phyloP scores from a whole-genome alignment of 2,797 vertebrate genomes.

The Xiphorhynchus erythropygius region DNA sequence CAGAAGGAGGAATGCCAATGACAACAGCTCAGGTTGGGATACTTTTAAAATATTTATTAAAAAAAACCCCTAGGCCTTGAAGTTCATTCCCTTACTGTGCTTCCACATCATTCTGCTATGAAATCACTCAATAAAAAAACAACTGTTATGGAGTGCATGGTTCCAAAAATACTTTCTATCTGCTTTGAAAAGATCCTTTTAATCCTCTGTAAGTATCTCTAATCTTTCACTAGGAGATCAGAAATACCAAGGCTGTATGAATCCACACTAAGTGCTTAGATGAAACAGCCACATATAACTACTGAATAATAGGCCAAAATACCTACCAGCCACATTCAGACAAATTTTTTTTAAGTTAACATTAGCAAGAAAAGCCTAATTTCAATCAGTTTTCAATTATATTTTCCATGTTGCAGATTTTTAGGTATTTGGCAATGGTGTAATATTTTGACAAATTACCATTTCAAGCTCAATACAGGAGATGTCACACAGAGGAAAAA shows the following conservation, averaged over 20 bases:
- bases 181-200: background rate
- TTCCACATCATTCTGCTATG: background rate
- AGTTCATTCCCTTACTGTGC: background rate
- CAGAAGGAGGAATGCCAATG: background rate
- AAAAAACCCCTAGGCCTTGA: background rate
- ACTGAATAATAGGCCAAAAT: background rate
- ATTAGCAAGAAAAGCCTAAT: background rate
- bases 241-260: background rate
- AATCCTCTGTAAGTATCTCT: background rate
- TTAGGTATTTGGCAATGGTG: background rate
- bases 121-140: background rate
- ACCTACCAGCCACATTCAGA: background rate
- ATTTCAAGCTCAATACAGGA: background rate
- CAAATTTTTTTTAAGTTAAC: background rate
- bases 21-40: background rate
- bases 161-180: slow-evolving; percentile 20
- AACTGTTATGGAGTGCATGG: background rate
- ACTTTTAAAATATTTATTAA: background rate
- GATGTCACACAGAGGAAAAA: background rate
- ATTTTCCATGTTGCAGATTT: background rate
- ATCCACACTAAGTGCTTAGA: background rate
- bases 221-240: background rate
- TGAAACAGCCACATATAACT: background rate
- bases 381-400: background rate
- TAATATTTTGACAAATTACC: background rate